These are phyloP conservation scores for Rhynchomys soricoides DNA, from an alignment of 2,113 vertebrate genomes.

Conservation along the genomic window DNA sequence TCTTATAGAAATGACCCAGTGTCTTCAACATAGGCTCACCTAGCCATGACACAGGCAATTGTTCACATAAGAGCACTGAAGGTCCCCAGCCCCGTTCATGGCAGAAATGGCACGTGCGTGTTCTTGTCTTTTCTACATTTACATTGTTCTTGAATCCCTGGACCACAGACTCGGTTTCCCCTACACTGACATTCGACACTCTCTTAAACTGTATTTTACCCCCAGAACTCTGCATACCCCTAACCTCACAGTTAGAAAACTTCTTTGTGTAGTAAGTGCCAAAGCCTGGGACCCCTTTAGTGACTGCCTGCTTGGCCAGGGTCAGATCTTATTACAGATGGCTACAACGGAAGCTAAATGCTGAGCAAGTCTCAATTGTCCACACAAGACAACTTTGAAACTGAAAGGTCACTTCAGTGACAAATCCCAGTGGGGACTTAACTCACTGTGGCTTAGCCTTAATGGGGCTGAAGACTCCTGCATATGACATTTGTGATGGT, in stretches of 20 bases:
- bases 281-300: not conserved
- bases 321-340: not conserved
- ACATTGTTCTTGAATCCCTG: not conserved
- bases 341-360: conserved; percentile 8
- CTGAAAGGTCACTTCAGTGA: not conserved
- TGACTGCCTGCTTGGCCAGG: not conserved
- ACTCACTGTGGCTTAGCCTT: not conserved
- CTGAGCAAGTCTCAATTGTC: not conserved
- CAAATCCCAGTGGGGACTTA: not conserved
- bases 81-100: not conserved
- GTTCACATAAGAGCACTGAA: too few species aligned
- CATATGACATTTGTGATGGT: not conserved
- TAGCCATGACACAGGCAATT: not conserved
- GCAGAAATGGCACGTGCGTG: not conserved
- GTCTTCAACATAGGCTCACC: not conserved
- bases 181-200: not conserved
- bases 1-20: not conserved
- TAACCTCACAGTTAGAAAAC: not conserved
- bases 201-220: not conserved
- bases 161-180: not conserved
- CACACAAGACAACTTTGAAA: not conserved
- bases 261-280: not conserved
- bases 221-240: not conserved
- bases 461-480: not conserved
- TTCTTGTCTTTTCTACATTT: not conserved